Percentiles rank a stretch among this genome's conserved stretches.
Evolutionary conservation across 2,888 invertebrate species (phyloP).

Genomic region (Lapara coniferarum): DNA sequence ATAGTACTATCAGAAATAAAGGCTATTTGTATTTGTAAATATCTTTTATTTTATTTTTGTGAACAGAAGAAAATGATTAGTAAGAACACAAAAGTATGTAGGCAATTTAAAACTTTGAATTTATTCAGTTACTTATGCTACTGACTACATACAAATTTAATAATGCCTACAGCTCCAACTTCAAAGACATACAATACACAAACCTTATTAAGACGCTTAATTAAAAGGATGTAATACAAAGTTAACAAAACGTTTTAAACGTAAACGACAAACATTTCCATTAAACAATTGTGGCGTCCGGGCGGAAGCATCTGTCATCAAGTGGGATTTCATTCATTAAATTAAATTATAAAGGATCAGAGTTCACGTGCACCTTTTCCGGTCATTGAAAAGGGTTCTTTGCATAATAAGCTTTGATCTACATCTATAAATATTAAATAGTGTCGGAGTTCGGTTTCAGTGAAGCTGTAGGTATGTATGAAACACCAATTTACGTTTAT

Average conservation of each 20-base stretch:
- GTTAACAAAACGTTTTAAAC: constrained; percentile 35
- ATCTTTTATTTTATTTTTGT: no score
- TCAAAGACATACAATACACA: not conserved
- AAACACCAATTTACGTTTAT: no score
- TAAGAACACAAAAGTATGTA: no score
- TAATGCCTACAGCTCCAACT: no score
- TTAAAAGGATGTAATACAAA: not conserved
- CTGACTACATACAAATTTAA: no score
- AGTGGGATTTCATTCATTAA: constrained; percentile 63
- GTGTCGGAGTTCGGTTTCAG: not conserved
- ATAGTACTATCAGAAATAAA: no score
- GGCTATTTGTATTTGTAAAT: no score
- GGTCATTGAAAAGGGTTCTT: constrained; percentile 41
- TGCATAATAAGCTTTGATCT: constrained; percentile 17
- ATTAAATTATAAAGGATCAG: constrained; percentile 55
- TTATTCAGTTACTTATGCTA: no score
- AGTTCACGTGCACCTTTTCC: constrained; percentile 47
- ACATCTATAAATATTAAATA: constrained; percentile 12
- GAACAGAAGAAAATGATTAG: no score
- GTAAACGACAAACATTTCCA: constrained; percentile 43
- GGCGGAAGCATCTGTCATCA: constrained; percentile 65
- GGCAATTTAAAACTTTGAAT: no score
- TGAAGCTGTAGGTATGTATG: not conserved
- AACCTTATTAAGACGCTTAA: not conserved
- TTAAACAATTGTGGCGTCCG: constrained; percentile 53